Conservation (phyloP, 2,888 invertebrate genomes). For the Charanyca ferruginea region DNA sequence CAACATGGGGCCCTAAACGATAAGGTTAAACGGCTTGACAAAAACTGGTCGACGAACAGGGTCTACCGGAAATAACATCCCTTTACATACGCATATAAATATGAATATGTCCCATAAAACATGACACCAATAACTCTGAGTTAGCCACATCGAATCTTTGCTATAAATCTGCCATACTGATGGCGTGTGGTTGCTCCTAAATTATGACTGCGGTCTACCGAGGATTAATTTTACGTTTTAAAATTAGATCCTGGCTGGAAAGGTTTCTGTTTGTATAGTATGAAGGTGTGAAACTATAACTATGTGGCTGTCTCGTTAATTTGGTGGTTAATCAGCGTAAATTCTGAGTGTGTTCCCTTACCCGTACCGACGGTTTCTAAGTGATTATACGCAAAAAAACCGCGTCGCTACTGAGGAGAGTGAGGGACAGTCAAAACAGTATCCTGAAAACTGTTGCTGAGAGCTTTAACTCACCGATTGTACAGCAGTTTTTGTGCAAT, state of each 20-base stretch:
- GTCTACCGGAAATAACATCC: conserved; percentile 8
- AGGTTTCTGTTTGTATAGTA: conserved; percentile 5
- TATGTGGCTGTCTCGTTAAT: too few relatives aligned
- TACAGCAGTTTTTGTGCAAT: too few relatives aligned
- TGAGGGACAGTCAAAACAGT: too few relatives aligned
- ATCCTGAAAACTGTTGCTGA: too few relatives aligned
- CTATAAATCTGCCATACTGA: conserved; percentile 60
- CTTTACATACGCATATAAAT: conserved; percentile 52
- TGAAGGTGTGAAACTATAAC: too few relatives aligned
- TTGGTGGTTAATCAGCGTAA: too few relatives aligned
- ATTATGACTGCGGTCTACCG: conserved; percentile 51
- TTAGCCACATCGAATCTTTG: conserved; percentile 58
- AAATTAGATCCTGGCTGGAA: conserved; percentile 33
- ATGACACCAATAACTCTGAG: conserved; percentile 56
- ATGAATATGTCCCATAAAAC: conserved; percentile 53
- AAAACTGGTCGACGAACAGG: neutral
- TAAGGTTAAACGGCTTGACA: neutral
- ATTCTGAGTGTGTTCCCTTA: too few relatives aligned
- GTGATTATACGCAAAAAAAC: too few relatives aligned
- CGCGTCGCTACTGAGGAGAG: too few relatives aligned
- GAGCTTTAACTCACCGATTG: too few relatives aligned
- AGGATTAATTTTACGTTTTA: conserved; percentile 56
- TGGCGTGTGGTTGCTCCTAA: conserved; percentile 48
- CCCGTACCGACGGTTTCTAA: too few relatives aligned
- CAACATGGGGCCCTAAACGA: neutral